Percentiles rank a stretch among this genome's conserved stretches.
Evolutionary conservation across 2,797 vertebrate genomes (phyloP).

Genomic region (Paedocypris micromegethes): DNA sequence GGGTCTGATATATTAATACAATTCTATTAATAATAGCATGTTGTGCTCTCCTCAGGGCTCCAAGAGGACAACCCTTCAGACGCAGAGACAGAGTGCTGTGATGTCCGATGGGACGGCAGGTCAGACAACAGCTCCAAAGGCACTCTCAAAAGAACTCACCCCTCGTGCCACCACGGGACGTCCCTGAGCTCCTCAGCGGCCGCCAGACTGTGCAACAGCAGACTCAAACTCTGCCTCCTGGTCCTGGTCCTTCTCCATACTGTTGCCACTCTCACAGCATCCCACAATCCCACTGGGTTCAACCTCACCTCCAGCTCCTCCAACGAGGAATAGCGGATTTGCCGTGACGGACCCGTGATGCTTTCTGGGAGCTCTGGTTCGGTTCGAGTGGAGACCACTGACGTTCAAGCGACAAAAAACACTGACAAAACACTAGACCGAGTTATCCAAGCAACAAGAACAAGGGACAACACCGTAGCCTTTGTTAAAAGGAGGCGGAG

Average conservation of each 20-base stretch:
- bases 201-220: conserved; percentile 91
- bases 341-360: conserved; percentile 43
- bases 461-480: conserved; percentile 78
- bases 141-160: conserved; percentile 81
- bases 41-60: conserved; percentile 74
- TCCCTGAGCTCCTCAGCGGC: conserved; percentile 88
- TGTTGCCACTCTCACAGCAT: conserved; percentile 90
- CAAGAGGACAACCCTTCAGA: conserved; percentile 87
- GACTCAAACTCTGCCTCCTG: conserved; percentile 94
- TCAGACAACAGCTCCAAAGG: conserved; percentile 78
- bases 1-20: too few species aligned
- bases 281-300: conserved; percentile 86
- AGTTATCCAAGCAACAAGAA: conserved; percentile 64
- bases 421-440: conserved; percentile 63
- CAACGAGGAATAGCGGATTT: conserved; percentile 81
- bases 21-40: neutral
- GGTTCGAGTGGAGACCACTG: conserved; percentile 53
- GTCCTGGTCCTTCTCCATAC: conserved; percentile 95
- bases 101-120: conserved; percentile 87
- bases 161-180: conserved; percentile 85
- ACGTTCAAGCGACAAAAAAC: conserved; percentile 69
- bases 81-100: conserved; percentile 91
- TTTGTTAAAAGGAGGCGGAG: conserved; percentile 80
- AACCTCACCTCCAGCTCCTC: conserved; percentile 78
- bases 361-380: conserved; percentile 54